Evolutionary conservation across 1,140 invertebrate genomes (phyloP), one percentile per base, ranked within the genome.

Genomic region (Hirudo medicinalis): DNA sequence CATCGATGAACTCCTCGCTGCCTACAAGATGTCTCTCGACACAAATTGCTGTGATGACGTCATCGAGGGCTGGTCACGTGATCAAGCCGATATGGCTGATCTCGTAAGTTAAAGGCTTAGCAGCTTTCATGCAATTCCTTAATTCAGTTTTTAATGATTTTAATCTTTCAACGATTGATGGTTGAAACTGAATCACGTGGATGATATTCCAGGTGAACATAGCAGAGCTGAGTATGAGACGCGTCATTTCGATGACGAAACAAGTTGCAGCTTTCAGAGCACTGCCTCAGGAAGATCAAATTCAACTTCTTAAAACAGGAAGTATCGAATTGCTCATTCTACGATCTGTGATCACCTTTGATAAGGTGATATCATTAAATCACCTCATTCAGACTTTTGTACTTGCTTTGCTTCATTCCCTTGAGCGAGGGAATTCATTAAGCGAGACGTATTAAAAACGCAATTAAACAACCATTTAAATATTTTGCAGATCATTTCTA

Each of bases 261-360:
- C 81, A 82, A 76, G 79, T 82, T 68, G 80, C 80, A 74, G 76
- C 78, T 20, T 85, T 85, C 75, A 79, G 79, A 63, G 76, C 77
- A 13, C 77, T 85, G 17, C 78, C 78, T 17, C 77, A 80, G 69
- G 74, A 75, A 4, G 84, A 85, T 74, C 83, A 85, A 76, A 81
- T 82, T 69, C 79, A 79, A 20, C 76, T 86, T n/a, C 76, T 86
- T 36, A 79, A 84, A 69, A 80, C 79, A 43, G 82, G 83, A 53
- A 82, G 83, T 67, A 80, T 85, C 69, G 85, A 86, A 76, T 77
- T 85, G 78, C 82, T 84, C 73, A 82, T 85, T 73, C 78, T 85
- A 17, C 77, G 83, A 27, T 81, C 80, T 71, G 83, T 78, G 75
- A 79, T 82, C 54, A 78, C 78, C 66, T 82, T 80, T 74, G 80